These are phyloP conservation scores for Clamator glandarius DNA, from an alignment of 2,797 vertebrate genomes.

Conservation along the genomic window DNA sequence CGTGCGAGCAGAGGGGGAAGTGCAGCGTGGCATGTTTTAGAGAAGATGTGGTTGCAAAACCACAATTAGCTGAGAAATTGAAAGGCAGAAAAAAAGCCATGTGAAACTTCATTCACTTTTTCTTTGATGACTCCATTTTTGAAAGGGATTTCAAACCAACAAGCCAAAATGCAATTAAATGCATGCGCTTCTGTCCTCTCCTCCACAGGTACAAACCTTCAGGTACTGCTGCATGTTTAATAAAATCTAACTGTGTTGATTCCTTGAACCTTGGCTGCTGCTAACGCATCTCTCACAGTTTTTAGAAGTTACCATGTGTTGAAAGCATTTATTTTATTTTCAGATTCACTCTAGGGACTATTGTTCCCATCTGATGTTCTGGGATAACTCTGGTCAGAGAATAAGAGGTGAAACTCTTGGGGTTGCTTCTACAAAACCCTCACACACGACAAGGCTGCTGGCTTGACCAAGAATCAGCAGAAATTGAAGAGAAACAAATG, in stretches of 20 bases:
- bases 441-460: rapidly evolving
- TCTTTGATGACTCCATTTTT: background rate
- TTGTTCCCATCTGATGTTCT: too few species aligned
- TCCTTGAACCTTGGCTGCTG: background rate
- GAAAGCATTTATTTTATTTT: background rate
- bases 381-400: background rate
- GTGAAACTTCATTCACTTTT: background rate
- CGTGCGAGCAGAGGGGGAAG: rapidly evolving
- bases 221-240: background rate
- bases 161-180: background rate
- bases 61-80: background rate
- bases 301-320: background rate
- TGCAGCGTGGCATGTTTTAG: background rate
- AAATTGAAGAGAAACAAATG: background rate
- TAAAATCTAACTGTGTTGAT: background rate
- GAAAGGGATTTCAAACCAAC: background rate
- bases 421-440: background rate
- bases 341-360: background rate
- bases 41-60: background rate
- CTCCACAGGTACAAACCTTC: background rate
- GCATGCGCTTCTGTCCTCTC: rapidly evolving
- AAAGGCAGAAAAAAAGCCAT: background rate
- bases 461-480: background rate
- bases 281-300: background rate
- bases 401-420: background rate